phyloP scores from a whole-genome alignment of 2,888 invertebrate species.

The Zhuqinia jingwanae region DNA sequence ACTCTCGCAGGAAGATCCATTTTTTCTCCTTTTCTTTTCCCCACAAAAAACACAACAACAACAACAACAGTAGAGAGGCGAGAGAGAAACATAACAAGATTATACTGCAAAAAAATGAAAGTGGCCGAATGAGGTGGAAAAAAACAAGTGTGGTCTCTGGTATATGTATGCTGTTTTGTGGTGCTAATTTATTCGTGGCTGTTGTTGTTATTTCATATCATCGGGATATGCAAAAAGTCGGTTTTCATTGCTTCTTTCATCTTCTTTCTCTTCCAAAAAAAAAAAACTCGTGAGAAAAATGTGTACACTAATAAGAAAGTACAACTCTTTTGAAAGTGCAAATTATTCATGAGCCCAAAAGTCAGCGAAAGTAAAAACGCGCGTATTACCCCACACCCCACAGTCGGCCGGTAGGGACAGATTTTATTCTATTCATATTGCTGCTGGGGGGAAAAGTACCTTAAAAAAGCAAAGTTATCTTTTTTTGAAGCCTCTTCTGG shows the following conservation, averaged over 20 bases:
- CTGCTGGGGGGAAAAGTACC: background rate
- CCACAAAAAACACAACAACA: background rate
- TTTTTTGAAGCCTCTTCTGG: too few relatives aligned
- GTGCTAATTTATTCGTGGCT: constrained; percentile 61
- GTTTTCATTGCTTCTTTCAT: background rate
- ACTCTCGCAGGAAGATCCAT: constrained; percentile 30
- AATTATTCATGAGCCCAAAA: constrained; percentile 21
- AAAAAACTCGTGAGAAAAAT: background rate
- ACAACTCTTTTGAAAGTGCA: constrained; percentile 10
- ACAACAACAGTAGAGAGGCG: constrained; percentile 1
- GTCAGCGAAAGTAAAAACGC: constrained; percentile 17
- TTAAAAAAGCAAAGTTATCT: background rate
- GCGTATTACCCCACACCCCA: background rate
- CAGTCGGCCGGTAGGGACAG: too few relatives aligned
- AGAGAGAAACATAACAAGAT: constrained; percentile 23
- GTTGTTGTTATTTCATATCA: background rate
- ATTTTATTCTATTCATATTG: too few relatives aligned
- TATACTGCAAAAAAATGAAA: constrained; percentile 42
- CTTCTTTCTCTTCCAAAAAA: background rate
- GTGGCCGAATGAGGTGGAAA: constrained; percentile 30
- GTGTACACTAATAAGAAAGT: background rate
- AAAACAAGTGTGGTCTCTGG: constrained; percentile 38
- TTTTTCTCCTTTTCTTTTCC: constrained; percentile 21
- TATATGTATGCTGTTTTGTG: too few relatives aligned
- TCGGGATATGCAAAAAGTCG: background rate